Evolutionary conservation across 2,888 invertebrate genomes (phyloP).

Genomic region (Parnassius smintheus): DNA sequence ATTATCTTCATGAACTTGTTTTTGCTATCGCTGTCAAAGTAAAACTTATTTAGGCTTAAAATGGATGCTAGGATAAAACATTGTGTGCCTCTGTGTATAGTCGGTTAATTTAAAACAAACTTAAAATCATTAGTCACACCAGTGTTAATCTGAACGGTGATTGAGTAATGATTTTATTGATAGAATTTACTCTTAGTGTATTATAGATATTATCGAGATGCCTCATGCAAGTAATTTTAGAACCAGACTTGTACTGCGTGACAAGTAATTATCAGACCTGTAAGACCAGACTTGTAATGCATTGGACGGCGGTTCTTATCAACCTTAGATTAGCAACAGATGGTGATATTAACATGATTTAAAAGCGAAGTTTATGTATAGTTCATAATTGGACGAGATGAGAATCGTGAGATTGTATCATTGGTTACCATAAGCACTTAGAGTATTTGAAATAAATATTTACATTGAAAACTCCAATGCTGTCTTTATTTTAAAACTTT

Average conservation of each 20-base stretch:
- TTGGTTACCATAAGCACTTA: constrained; percentile 80
- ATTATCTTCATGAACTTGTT: constrained; percentile 3
- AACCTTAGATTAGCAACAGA: constrained; percentile 44
- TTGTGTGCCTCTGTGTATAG: constrained; percentile 79
- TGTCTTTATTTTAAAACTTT: constrained; percentile 36
- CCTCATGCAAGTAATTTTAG: constrained; percentile 52
- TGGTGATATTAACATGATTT: constrained; percentile 66
- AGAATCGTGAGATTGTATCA: constrained; percentile 71
- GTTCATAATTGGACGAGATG: constrained; percentile 46
- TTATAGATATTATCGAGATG: constrained; percentile 64
- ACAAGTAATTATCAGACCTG: too few species aligned
- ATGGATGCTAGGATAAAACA: constrained; percentile 54
- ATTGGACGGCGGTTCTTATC: constrained; percentile 45
- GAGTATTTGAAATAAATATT: constrained; percentile 81
- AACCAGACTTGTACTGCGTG: constrained; percentile 14
- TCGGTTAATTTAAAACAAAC: constrained; percentile 47
- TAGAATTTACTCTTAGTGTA: constrained; percentile 34
- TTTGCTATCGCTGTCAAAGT: constrained; percentile 34
- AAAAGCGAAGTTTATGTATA: constrained; percentile 54
- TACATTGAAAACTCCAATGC: constrained; percentile 55
- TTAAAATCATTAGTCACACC: constrained; percentile 43
- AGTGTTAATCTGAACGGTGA: constrained; percentile 37
- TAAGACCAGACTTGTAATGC: constrained; percentile 36
- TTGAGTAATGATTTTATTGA: constrained; percentile 39
- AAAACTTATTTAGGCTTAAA: constrained; percentile 13